These are phyloP conservation scores for Archaeoteleia sp. DNA, from an alignment of 2,888 invertebrate species.

Conservation along the genomic window DNA sequence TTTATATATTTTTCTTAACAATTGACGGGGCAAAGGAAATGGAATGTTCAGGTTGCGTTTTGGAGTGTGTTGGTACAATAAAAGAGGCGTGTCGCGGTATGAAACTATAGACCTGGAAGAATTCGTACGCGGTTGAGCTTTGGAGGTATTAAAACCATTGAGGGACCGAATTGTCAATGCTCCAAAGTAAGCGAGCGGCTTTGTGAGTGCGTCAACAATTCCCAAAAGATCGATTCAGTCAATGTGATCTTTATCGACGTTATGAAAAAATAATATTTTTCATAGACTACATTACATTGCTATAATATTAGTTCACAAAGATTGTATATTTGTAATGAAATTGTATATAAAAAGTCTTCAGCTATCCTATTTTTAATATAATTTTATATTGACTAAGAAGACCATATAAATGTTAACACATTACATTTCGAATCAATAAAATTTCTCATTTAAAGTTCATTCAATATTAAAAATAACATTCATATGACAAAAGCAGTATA, in stretches of 20 bases:
- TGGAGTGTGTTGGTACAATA: constrained; percentile 3
- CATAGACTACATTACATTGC: too few species aligned
- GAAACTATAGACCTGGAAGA: constrained; percentile 21
- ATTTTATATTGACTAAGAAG: too few species aligned
- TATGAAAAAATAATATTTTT: too few species aligned
- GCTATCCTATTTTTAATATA: too few species aligned
- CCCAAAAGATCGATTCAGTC: neutral
- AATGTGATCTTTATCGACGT: constrained; percentile 23
- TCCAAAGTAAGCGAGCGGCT: constrained; percentile 3
- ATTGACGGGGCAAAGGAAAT: neutral
- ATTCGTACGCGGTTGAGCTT: constrained; percentile 30
- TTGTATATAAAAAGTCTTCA: too few species aligned
- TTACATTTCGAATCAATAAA: too few species aligned
- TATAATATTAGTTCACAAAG: too few species aligned
- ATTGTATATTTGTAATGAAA: too few species aligned
- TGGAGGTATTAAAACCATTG: constrained; percentile 31
- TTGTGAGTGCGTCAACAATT: constrained; percentile 1
- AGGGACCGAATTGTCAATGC: constrained; percentile 16
- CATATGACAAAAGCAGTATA: too few species aligned
- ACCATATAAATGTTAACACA: too few species aligned
- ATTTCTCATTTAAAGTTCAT: too few species aligned
- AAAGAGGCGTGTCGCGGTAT: constrained; percentile 23
- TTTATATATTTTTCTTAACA: neutral
- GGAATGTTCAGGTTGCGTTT: constrained; percentile 13
- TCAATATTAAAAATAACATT: too few species aligned